Percentiles rank a stretch among this genome's conserved stretches.
phyloP scores from a whole-genome alignment of 2,797 vertebrate species.

The Miopithecus talapoin region DNA sequence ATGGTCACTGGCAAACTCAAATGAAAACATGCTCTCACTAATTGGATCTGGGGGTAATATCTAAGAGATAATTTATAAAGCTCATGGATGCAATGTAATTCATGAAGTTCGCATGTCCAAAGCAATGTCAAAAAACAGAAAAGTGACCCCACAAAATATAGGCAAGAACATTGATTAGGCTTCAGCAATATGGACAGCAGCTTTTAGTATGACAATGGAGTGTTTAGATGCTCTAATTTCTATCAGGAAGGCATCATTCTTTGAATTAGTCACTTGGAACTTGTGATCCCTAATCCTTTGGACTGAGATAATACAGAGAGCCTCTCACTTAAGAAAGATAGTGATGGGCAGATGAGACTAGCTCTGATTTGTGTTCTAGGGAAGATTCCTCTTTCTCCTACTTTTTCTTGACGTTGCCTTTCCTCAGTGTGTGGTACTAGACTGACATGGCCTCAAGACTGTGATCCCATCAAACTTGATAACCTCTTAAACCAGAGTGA shows the following conservation, averaged over 20 bases:
- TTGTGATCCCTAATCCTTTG: neutral
- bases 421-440: neutral
- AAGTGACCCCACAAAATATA: neutral
- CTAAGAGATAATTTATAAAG: conserved; percentile 7
- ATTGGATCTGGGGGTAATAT: neutral
- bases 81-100: neutral
- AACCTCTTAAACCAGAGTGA: neutral
- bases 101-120: neutral
- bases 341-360: neutral
- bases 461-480: neutral
- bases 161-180: neutral
- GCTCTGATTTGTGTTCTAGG: neutral
- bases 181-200: neutral
- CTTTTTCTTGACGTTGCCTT: neutral
- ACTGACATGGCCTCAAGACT: neutral
- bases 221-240: neutral
- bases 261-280: neutral
- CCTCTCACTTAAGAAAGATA: neutral
- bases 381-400: neutral
- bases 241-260: neutral
- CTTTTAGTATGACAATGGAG: neutral
- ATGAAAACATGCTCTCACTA: neutral
- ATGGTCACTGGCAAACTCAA: neutral
- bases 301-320: neutral
- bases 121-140: neutral